A percentile compares a stretch with the other conserved stretches of the same genome.
These are phyloP conservation scores for Rhimphoctona megacephalus DNA, from an alignment of 2,888 invertebrate species.

Conservation along the genomic window DNA sequence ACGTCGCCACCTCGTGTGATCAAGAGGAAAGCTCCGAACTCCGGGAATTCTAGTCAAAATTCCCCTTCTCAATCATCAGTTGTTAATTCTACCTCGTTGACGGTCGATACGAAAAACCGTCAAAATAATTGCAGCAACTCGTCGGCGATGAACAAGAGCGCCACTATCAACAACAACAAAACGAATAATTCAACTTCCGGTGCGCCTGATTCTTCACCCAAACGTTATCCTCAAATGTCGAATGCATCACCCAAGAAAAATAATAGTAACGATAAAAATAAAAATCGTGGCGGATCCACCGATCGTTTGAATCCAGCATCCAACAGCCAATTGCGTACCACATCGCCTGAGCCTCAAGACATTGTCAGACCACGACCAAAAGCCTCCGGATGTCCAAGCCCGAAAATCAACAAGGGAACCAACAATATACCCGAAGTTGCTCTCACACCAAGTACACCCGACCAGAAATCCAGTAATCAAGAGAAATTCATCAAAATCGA, in stretches of 20 bases:
- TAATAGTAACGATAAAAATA: constrained; percentile 28
- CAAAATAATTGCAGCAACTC: neutral
- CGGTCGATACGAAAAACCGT: constrained; percentile 33
- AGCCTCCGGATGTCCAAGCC: constrained; percentile 37
- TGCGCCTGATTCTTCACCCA: neutral
- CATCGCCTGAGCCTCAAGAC: constrained; percentile 22
- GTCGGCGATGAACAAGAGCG: neutral
- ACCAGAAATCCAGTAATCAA: constrained; percentile 63
- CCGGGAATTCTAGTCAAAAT: neutral
- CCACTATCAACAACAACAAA: neutral
- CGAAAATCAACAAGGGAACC: constrained; percentile 51
- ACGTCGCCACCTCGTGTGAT: constrained; percentile 86
- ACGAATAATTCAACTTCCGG: neutral
- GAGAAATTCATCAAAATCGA: constrained; percentile 72
- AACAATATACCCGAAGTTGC: constrained; percentile 69
- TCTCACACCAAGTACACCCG: constrained; percentile 71
- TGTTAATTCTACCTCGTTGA: constrained; percentile 8
- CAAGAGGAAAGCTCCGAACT: constrained; percentile 83
- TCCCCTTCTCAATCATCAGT: constrained; percentile 11
- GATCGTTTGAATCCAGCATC: constrained; percentile 20
- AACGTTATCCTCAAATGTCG: constrained; percentile 16
- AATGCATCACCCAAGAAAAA: neutral
- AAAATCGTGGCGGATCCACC: neutral
- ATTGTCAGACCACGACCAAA: constrained; percentile 60
- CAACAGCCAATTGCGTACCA: neutral